Conservation (phyloP, 2,113 vertebrate species). For the Epinephelus fuscoguttatus region DNA sequence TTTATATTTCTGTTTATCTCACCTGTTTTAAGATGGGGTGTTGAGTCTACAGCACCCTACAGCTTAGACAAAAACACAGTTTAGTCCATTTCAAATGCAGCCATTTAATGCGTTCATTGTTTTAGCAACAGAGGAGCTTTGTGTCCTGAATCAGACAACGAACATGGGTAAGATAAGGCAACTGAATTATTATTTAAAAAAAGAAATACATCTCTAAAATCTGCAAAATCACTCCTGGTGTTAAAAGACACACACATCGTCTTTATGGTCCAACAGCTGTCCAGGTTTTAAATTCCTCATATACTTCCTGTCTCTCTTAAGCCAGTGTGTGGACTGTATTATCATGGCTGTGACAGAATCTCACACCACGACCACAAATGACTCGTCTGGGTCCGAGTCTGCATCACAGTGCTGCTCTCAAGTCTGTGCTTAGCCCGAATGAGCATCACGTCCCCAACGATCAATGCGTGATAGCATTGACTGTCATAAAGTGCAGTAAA, state of each 20-base stretch:
- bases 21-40: background rate
- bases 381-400: conserved; percentile 73
- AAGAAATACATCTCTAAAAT: background rate
- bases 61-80: background rate
- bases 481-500: background rate
- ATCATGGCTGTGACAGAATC: conserved; percentile 76
- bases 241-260: background rate
- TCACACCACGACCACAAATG: conserved; percentile 75
- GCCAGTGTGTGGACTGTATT: conserved; percentile 72
- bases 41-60: background rate
- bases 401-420: conserved; percentile 11
- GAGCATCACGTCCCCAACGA: conserved; percentile 11
- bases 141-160: background rate
- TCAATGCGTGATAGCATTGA: background rate
- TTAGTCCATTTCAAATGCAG: background rate
- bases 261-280: background rate
- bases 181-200: background rate
- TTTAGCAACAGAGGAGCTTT: background rate
- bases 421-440: conserved; percentile 2
- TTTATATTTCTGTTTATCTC: background rate
- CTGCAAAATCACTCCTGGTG: background rate
- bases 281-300: conserved; percentile 79
- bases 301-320: conserved; percentile 67
- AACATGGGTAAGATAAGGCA: background rate
- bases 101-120: background rate